These are phyloP conservation scores for Uropetala carovei DNA, from an alignment of 2,888 invertebrate genomes.

Conservation along the genomic window DNA sequence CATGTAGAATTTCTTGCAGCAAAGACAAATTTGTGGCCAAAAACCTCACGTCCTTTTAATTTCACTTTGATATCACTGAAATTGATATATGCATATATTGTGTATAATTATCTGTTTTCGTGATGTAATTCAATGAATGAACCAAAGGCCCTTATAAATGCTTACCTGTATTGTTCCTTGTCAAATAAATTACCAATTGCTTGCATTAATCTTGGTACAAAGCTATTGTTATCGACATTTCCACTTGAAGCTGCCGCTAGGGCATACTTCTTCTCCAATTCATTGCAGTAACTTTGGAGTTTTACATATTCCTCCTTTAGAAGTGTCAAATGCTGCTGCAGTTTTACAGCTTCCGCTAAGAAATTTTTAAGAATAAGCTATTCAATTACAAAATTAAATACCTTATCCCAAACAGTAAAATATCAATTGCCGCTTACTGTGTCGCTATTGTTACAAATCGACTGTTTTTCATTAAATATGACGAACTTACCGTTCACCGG, in stretches of 20 bases:
- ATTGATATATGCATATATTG: conserved; percentile 65
- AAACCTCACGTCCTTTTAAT: conserved; percentile 83
- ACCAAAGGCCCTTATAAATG: neutral
- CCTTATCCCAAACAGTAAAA: no score
- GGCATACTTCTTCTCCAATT: conserved; percentile 90
- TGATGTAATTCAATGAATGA: neutral
- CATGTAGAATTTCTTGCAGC: conserved; percentile 92
- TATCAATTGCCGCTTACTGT: no score
- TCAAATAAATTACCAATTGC: conserved; percentile 90
- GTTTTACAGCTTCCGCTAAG: conserved; percentile 74
- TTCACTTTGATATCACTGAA: conserved; percentile 87
- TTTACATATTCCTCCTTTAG: conserved; percentile 94
- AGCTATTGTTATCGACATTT: conserved; percentile 84
- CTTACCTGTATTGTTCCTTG: conserved; percentile 83
- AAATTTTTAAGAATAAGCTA: neutral
- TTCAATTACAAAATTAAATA: no score
- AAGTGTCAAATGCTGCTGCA: conserved; percentile 89
- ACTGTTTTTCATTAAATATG: neutral
- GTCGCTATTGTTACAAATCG: no score
- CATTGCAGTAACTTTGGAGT: conserved; percentile 87
- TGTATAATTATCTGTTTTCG: neutral
- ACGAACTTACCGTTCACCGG: conserved; percentile 45
- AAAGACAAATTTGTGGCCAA: conserved; percentile 93
- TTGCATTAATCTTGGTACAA: conserved; percentile 88
- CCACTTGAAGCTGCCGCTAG: conserved; percentile 84